Evolutionary conservation across 2,888 invertebrate species (phyloP), one percentile per base, ranked within the genome.

Genomic region (Kryphioiulus occultus): DNA sequence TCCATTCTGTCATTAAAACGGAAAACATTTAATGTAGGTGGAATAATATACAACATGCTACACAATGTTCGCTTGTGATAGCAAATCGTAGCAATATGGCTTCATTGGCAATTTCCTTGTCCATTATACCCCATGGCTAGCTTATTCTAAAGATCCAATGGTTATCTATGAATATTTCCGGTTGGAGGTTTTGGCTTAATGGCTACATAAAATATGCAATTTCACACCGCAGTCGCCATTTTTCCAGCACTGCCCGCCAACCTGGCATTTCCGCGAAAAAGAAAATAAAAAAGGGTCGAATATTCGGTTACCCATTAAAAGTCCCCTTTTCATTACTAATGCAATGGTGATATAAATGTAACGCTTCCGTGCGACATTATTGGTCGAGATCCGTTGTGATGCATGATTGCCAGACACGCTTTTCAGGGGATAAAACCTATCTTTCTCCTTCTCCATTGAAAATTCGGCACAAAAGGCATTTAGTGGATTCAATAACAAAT

Each of bases 241-340:
- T 47, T 47, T 15, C 47, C 15, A 9, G 19, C 12, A 47, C 19
- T 42, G 42, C 15, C 42, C 15, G 42, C 42, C 42, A 42, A 47
- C 47, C 17, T n/a, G 19, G 17, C 53, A 59, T 59, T 59, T 59
- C n/a, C 53, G 7, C 53, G 2, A n/a, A n/a, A 59, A 59, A 59
- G 53, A 59, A 59, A 59, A 59, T n/a, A 59, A 59, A 47, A 47
- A 59, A n/a, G 17, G 2, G 19, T 59, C n/a, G 53, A 59, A 59
- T 59, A 59, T 59, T 59, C 53, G 53, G 53, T 59, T 59, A 59
- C 53, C 53, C 53, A 59, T 59, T 7, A 59, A 3, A 59, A 59
- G 53, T n/a, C 53, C n/a, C 53, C 53, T 59, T 59, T 59, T 59
- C 53, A 59, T 59, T 59, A 59, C 53, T 59, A n/a, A 59, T 59